Evolutionary conservation across 1,140 invertebrate genomes (phyloP).

Genomic region (Hesperophylax magnus): DNA sequence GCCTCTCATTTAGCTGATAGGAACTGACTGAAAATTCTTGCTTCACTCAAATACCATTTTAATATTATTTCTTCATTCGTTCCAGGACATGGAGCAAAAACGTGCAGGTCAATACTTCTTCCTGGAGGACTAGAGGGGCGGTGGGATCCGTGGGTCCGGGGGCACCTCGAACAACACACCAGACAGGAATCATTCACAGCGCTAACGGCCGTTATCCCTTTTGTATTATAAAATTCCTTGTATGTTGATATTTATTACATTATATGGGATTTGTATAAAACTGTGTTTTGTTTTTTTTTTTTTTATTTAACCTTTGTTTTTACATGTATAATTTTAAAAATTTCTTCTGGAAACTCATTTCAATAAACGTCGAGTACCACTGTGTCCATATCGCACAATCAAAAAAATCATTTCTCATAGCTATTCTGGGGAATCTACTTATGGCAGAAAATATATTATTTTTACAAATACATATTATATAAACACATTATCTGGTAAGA

Average conservation of each 20-base stretch:
- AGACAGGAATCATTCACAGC: neutral
- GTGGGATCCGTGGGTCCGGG: neutral
- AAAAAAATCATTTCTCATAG: too few species aligned
- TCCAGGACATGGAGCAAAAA: slow-evolving; percentile 97
- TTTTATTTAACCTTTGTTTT: neutral
- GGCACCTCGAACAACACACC: neutral
- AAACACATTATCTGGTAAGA: too few species aligned
- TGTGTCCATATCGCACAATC: too few species aligned
- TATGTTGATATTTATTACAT: slow-evolving; percentile 30
- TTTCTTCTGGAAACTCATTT: too few species aligned
- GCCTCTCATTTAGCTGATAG: too few species aligned
- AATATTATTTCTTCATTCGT: slow-evolving; percentile 53
- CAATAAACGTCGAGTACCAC: too few species aligned
- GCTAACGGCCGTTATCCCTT: neutral
- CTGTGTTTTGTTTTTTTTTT: neutral
- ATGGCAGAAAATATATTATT: too few species aligned
- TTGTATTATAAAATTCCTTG: slow-evolving; percentile 25
- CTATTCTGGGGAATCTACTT: too few species aligned
- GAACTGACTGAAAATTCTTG: too few species aligned
- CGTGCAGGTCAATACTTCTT: slow-evolving; percentile 98
- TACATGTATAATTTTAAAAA: too few species aligned
- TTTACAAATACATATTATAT: too few species aligned
- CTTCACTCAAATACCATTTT: too few species aligned
- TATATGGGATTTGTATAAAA: slow-evolving; percentile 22
- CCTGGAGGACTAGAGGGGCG: slow-evolving; percentile 87